These are phyloP conservation scores for Pygocentrus nattereri DNA, from an alignment of 2,797 vertebrate species.

Conservation along the genomic window DNA sequence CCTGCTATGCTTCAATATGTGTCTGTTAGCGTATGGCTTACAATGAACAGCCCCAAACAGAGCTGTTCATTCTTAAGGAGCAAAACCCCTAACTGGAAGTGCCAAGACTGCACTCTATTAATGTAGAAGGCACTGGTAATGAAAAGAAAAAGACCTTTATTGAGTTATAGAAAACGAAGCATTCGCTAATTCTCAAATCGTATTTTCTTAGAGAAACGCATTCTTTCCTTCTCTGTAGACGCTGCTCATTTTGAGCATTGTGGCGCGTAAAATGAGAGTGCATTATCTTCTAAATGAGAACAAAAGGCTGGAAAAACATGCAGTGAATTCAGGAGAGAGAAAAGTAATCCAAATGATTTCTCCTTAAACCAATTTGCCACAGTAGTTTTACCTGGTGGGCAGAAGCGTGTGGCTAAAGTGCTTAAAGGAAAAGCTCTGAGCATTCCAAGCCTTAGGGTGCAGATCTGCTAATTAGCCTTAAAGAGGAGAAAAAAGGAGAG, in stretches of 20 bases:
- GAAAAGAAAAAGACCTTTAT: conserved; percentile 27
- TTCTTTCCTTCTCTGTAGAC: conserved; percentile 31
- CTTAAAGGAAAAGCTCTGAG: conserved; percentile 52
- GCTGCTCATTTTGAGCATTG: conserved; percentile 39
- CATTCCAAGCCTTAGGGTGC: conserved; percentile 40
- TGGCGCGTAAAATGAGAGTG: conserved; percentile 31
- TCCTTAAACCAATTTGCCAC: conserved; percentile 58
- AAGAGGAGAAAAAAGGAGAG: conserved; percentile 27
- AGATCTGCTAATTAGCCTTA: conserved; percentile 53
- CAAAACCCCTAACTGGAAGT: conserved; percentile 11
- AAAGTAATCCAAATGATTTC: conserved; percentile 56
- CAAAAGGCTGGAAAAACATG: conserved; percentile 40
- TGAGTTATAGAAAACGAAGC: conserved; percentile 29
- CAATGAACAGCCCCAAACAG: conserved; percentile 14
- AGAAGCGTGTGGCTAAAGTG: conserved; percentile 46
- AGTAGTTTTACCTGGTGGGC: conserved; percentile 50
- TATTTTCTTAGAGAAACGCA: conserved; percentile 28
- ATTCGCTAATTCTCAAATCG: conserved; percentile 30
- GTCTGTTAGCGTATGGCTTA: no score
- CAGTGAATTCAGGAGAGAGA: conserved; percentile 38
- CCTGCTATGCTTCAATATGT: no score
- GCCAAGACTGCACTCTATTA: background rate
- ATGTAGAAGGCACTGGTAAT: conserved; percentile 9
- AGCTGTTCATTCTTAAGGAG: background rate
- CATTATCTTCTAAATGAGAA: conserved; percentile 47